Conservation (phyloP, 2,113 vertebrate species). For the Formicarius rufipectus region DNA sequence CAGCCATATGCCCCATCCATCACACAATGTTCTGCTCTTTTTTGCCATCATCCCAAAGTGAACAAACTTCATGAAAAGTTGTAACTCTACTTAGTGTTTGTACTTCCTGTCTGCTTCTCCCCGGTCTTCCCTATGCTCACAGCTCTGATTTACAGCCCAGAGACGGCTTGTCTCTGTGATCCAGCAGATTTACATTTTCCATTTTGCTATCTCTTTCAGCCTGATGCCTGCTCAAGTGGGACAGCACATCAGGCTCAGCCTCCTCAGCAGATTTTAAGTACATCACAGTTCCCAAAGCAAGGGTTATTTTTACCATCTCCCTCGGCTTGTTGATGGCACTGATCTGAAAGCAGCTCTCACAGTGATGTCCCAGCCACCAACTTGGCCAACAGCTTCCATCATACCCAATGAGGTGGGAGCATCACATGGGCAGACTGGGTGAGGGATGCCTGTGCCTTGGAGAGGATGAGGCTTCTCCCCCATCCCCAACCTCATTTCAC, state of each 20-base stretch:
- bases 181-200: slow-evolving; percentile 29
- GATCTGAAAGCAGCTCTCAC: not conserved
- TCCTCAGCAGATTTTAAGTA: not conserved
- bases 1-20: not conserved
- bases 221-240: not conserved
- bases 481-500: not conserved
- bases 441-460: not conserved
- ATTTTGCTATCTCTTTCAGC: not conserved
- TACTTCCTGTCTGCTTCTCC: not conserved
- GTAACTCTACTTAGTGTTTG: not conserved
- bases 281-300: not conserved
- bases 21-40: not conserved
- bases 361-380: not conserved
- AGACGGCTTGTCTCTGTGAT: not conserved
- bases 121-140: accelerated
- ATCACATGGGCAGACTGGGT: not conserved
- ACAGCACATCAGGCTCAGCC: not conserved
- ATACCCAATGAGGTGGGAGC: not conserved
- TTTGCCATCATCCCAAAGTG: not conserved
- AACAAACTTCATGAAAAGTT: not conserved
- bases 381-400: not conserved
- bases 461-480: not conserved
- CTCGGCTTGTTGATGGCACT: not conserved
- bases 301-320: not conserved
- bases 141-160: not conserved